Base-by-base conservation (phyloP, 2,113 vertebrate species). In the Hippocampus barbouri region DNA sequence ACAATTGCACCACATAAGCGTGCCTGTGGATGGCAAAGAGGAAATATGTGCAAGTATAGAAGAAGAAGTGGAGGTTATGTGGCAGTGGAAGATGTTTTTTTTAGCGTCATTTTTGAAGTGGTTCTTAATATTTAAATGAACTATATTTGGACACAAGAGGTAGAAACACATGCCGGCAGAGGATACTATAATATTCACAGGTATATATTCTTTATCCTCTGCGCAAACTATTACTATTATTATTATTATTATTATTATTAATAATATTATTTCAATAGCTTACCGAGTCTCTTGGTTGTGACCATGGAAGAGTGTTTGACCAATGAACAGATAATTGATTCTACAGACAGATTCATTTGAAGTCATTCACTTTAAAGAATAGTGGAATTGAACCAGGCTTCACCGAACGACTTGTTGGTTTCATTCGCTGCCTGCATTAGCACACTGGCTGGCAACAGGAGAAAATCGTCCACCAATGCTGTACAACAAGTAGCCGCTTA, bases 371-470 rank as follows among this genome's bases (percentile, higher is more conserved):
- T 38, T 38, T 6, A 1, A 38, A 1, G 34, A 38, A 38, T 38
- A 38, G 34, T 18, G 16, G 2, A 56, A 56, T 20, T 53, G 25
- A 60, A 60, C 4, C 2, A 6, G 57, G 23, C n/a, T n/a, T 57
- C 56, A 25, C 56, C 27, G 56, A 30, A 61, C 7, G 59, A 30
- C 57, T 60, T 25, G 27, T 16, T 18, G 16, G 27, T 61, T 61
- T 61, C 27, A 61, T 27, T 34, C 27, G 6, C 27, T 61, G 15
- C 15, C 16, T 27, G 14, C 6, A 60, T 30, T 15, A 60, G 57
- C 57, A 30, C 25, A 14, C 57, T 30, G 23, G 25, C 57, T 30
- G 70, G 61, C 51, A 65, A 20, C 40, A 74, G 53, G 53, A 77
- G 51, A 45, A 61, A 27, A 34, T 12, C 1, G 12, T 21, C 11